These are phyloP conservation scores for Clepsis dumicolana DNA, from an alignment of 2,888 invertebrate species.

Conservation along the genomic window DNA sequence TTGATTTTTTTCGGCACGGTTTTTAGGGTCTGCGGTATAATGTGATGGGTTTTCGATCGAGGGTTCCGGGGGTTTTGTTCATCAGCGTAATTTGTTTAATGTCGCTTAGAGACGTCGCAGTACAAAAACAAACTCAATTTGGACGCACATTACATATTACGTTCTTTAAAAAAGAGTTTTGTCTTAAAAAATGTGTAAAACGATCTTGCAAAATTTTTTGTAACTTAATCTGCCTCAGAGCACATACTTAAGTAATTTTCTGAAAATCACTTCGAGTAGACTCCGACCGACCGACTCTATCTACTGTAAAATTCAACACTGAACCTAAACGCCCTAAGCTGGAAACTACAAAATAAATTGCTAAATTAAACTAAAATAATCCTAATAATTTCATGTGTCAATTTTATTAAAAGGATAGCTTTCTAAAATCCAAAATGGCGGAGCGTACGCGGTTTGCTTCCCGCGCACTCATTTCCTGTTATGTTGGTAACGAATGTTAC, in stretches of 20 bases:
- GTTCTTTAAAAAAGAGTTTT: neutral
- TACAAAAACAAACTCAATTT: no score
- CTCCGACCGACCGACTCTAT: no score
- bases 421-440: constrained; percentile 47
- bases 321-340: neutral
- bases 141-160: no score
- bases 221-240: no score
- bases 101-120: neutral
- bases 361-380: neutral
- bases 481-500: constrained; percentile 23
- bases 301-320: neutral
- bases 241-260: no score
- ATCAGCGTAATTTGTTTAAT: neutral
- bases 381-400: neutral
- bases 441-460: constrained; percentile 34
- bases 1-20: constrained; percentile 72
- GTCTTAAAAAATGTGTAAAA: no score
- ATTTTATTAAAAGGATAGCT: constrained; percentile 14
- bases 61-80: constrained; percentile 29
- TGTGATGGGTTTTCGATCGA: constrained; percentile 49
- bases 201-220: no score
- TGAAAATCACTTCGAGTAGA: no score
- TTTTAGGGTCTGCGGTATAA: constrained; percentile 59
- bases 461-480: constrained; percentile 39
- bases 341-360: neutral